phyloP scores from a whole-genome alignment of 2,113 vertebrate species.

The Rattus rattus region DNA sequence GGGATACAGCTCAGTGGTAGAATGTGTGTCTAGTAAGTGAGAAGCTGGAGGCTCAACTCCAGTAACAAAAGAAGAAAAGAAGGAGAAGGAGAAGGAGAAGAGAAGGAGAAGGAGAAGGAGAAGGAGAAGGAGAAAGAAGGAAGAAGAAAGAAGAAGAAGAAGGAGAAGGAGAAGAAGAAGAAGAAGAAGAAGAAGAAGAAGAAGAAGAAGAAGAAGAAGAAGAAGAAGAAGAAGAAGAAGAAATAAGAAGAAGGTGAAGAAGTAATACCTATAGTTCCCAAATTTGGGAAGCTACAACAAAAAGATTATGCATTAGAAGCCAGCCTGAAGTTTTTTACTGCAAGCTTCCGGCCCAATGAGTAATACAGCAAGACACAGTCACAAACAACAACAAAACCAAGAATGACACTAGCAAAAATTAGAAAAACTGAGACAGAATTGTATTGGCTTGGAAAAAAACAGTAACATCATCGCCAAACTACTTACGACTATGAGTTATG shows the following conservation, averaged over 20 bases:
- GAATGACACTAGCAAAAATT: background rate
- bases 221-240: background rate
- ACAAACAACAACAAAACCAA: background rate
- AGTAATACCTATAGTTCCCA: background rate
- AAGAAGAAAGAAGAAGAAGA: too few species aligned
- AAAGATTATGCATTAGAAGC: background rate
- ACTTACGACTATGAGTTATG: background rate
- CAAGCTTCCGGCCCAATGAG: background rate
- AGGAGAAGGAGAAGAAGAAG: too few species aligned
- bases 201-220: too few species aligned
- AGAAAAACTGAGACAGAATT: slow-evolving; percentile 7
- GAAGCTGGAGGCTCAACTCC: background rate
- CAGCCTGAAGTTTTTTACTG: background rate
- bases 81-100: background rate
- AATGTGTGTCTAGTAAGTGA: background rate
- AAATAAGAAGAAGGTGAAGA: background rate
- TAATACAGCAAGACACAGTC: background rate
- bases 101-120: too few species aligned
- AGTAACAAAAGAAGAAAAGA: background rate
- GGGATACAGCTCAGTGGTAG: background rate
- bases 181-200: too few species aligned
- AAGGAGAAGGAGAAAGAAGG: too few species aligned
- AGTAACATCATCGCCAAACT: background rate
- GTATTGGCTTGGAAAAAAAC: background rate
- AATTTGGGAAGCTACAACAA: background rate